Percentiles rank a stretch among this genome's conserved stretches.
Conservation (phyloP, 2,888 invertebrate species). For the Sipunculus nudus region DNA sequence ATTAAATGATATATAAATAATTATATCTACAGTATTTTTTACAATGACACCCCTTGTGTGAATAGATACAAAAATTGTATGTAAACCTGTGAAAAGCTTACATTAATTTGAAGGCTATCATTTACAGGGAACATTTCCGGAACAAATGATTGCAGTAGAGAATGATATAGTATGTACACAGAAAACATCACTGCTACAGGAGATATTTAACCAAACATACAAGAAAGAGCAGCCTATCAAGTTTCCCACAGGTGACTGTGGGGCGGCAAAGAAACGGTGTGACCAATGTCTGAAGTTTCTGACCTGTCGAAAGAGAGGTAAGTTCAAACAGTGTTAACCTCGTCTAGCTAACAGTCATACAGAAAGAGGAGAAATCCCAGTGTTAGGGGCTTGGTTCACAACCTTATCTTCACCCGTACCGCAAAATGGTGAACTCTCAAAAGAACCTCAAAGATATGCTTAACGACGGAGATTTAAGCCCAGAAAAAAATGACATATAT, state of each 20-base stretch:
- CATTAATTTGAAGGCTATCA: too few relatives aligned
- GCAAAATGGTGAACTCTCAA: background rate
- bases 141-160: constrained; percentile 26
- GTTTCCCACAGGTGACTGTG: constrained; percentile 52
- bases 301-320: constrained; percentile 25
- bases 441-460: too few relatives aligned
- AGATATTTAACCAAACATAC: constrained; percentile 51
- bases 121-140: constrained; percentile 42
- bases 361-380: background rate
- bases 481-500: too few relatives aligned
- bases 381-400: background rate
- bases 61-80: too few relatives aligned
- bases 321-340: too few relatives aligned
- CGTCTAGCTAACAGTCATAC: too few relatives aligned
- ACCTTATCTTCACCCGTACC: background rate
- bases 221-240: constrained; percentile 44
- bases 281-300: constrained; percentile 36
- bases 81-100: too few relatives aligned
- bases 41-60: too few relatives aligned
- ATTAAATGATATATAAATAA: too few relatives aligned
- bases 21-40: too few relatives aligned
- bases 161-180: constrained; percentile 59
- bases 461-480: too few relatives aligned
- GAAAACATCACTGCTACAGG: constrained; percentile 48
- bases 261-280: constrained; percentile 36